These are phyloP conservation scores for Xylota sylvarum DNA, from an alignment of 2,888 invertebrate genomes.

Conservation along the genomic window DNA sequence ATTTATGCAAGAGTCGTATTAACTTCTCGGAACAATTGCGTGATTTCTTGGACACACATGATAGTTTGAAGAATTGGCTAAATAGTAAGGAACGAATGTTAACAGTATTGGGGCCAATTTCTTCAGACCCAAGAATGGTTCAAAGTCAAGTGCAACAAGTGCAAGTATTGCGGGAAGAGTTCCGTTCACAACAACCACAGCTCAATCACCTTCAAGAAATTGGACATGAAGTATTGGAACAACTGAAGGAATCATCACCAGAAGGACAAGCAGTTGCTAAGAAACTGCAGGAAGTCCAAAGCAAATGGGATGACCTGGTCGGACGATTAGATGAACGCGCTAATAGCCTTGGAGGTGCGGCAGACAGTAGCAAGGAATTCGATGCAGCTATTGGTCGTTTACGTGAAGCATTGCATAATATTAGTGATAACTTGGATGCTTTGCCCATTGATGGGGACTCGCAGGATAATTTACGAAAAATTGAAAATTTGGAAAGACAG, in stretches of 20 bases:
- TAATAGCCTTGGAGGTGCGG: conserved; percentile 94
- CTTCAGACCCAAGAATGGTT: conserved; percentile 97
- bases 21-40: conserved; percentile 91
- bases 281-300: conserved; percentile 90
- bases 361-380: conserved; percentile 96
- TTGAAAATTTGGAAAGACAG: conserved; percentile 94
- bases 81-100: conserved; percentile 98
- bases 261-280: conserved; percentile 89
- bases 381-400: conserved; percentile 94
- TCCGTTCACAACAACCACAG: conserved; percentile 96
- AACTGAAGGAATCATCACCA: conserved; percentile 86
- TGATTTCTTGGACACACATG: conserved; percentile 96
- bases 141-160: conserved; percentile 98
- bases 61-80: conserved; percentile 94
- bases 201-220: conserved; percentile 93
- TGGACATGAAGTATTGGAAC: conserved; percentile 90
- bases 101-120: conserved; percentile 97
- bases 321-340: conserved; percentile 94
- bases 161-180: conserved; percentile 97
- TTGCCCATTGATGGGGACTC: conserved; percentile 92
- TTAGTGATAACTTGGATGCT: conserved; percentile 94
- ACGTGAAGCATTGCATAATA: conserved; percentile 93
- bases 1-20: conserved; percentile 90
- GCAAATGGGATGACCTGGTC: conserved; percentile 93
- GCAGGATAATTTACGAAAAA: conserved; percentile 93